These are phyloP conservation scores for Alosa alosa DNA, from an alignment of 2,113 vertebrate species.

Conservation along the genomic window DNA sequence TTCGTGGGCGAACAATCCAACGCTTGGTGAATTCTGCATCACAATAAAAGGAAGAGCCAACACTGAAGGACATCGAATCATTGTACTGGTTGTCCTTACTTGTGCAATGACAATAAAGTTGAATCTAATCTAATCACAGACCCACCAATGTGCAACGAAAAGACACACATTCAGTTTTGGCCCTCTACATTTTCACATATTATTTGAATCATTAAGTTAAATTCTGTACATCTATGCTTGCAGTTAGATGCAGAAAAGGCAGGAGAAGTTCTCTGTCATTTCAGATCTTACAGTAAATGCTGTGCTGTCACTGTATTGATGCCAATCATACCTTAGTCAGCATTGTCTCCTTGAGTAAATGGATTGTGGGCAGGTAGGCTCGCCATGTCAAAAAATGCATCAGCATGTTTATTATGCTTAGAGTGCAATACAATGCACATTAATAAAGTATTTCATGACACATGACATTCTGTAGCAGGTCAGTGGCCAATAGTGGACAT, in stretches of 20 bases:
- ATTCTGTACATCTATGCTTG: neutral
- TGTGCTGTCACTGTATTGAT: neutral
- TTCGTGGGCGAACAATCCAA: no score
- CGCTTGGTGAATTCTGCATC: no score
- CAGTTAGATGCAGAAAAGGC: neutral
- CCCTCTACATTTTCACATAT: neutral
- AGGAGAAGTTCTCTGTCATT: neutral
- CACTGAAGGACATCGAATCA: no score
- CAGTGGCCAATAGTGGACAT: neutral
- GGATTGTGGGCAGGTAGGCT: neutral
- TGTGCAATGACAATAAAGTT: no score
- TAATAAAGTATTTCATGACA: neutral
- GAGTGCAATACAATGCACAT: neutral
- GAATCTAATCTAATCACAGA: neutral
- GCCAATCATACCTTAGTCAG: neutral
- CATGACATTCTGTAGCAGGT: neutral
- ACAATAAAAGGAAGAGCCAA: no score
- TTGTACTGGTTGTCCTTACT: no score
- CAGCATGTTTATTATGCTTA: constrained; percentile 13
- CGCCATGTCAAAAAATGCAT: neutral
- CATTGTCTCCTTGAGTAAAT: neutral
- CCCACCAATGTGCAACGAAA: neutral
- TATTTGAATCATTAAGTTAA: neutral
- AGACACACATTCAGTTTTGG: neutral
- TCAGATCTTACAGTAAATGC: neutral